Evolutionary conservation across 2,113 vertebrate species (phyloP).

Genomic region (Recurvirostra avosetta): DNA sequence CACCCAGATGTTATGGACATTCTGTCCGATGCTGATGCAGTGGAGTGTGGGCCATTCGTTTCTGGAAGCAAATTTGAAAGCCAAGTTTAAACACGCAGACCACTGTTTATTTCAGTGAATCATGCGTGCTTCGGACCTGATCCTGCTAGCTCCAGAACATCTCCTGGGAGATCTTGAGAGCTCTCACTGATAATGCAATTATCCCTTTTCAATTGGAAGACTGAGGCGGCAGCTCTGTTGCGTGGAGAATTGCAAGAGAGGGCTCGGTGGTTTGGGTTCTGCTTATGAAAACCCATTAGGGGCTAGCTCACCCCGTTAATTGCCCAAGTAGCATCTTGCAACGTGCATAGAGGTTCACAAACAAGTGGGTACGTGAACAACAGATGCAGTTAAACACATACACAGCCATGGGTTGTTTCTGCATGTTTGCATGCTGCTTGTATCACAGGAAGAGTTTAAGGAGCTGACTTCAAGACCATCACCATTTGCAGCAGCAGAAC

Average conservation of each 20-base stretch:
- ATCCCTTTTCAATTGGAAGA: neutral
- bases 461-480: neutral
- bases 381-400: neutral
- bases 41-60: neutral
- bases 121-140: neutral
- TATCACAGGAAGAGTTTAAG: neutral
- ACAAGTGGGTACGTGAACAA: neutral
- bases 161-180: constrained; percentile 45
- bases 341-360: neutral
- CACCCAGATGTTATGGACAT: neutral
- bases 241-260: neutral
- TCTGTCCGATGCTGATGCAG: neutral
- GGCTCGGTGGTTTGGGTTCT: neutral
- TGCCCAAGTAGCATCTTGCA: neutral
- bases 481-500: neutral
- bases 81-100: constrained; percentile 30
- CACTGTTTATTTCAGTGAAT: constrained; percentile 41
- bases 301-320: neutral
- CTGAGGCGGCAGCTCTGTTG: neutral
- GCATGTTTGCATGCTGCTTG: neutral
- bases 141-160: constrained; percentile 10
- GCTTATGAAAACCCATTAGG: constrained; percentile 14
- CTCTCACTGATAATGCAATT: constrained; percentile 18
- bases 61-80: neutral
- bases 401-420: neutral